phyloP scores from a whole-genome alignment of 2,888 invertebrate genomes.

The Tachina grossa region DNA sequence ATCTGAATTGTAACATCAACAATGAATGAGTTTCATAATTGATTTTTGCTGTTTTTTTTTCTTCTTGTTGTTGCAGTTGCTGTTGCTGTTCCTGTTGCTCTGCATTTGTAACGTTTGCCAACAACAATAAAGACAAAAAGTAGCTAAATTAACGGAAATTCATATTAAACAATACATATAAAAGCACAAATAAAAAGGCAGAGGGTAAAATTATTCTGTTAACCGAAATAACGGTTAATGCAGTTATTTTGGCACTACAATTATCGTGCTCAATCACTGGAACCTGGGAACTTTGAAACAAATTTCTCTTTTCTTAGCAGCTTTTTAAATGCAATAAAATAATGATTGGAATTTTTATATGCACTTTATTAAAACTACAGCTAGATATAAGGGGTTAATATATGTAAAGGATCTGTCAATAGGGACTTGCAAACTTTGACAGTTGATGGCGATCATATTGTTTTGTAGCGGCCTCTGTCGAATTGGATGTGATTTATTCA shows the following conservation, averaged over 20 bases:
- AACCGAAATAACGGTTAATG: slow-evolving; percentile 59
- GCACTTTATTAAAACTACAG: neutral
- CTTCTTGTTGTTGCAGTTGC: neutral
- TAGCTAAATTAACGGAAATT: slow-evolving; percentile 69
- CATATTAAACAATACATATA: slow-evolving; percentile 46
- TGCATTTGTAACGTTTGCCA: slow-evolving; percentile 46
- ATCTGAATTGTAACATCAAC: slow-evolving; percentile 64
- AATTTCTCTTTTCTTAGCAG: slow-evolving; percentile 39
- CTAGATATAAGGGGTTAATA: neutral
- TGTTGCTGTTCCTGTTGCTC: slow-evolving; percentile 5
- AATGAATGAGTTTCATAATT: slow-evolving; percentile 70
- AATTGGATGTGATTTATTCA: too few species aligned
- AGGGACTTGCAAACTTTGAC: too few species aligned
- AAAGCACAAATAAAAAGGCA: too few species aligned
- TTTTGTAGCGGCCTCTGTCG: too few species aligned
- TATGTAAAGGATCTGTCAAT: neutral
- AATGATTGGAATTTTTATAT: slow-evolving; percentile 20
- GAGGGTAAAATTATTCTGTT: slow-evolving; percentile 49
- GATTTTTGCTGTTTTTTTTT: slow-evolving; percentile 58
- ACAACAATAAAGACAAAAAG: slow-evolving; percentile 45
- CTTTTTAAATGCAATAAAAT: slow-evolving; percentile 38
- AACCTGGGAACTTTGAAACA: slow-evolving; percentile 57
- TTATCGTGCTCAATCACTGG: slow-evolving; percentile 66
- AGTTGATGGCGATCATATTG: too few species aligned
- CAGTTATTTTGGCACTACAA: slow-evolving; percentile 56